Evolutionary conservation across 2,888 invertebrate genomes (phyloP), one percentile per base, ranked within the genome.

Genomic region (Tethea ocularis): DNA sequence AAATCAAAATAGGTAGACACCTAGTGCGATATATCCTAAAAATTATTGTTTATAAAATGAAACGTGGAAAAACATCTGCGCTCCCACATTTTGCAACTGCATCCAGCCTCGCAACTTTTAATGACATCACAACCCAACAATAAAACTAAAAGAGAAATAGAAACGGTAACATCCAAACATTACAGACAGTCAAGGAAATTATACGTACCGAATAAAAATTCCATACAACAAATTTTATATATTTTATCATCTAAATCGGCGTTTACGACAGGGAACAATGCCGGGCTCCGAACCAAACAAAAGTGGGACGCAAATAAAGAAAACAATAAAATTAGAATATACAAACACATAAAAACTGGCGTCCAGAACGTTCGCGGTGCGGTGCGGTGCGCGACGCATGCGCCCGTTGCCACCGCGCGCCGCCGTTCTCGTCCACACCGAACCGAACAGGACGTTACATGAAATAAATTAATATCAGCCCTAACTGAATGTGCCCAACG

Each of bases 281-380:
- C 90, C 87, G 87, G 82, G 86, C 86, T 80, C 85, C 83, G 90
- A 86, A 88, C 91, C 89, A 86, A 89, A 92, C 91, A 90, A 92
- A 93, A 93, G 93, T 93, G 92, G 92, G 87, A 89, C 93, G 92
- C 92, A 89, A 93, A 93, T 91, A 92, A 93, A 91, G 92, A 91
- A 92, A 90, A 93, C 93, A 93, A 93, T 93, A 92, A 92, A 93
- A 93, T 92, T 92, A 91, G 92, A 93, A 92, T 93, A 92, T 87
- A 91, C 90, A 91, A 91, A 92, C 91, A 91, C 91, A 91, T 91
- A 91, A 91, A 87, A 91, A 88, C 87, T 83, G 77, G 83, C 84
- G 85, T 86, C 86, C 88, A 86, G 90, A 88, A 82, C 82, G 82
- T 83, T 85, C 83, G 79, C 77, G 78, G 67, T 79, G 82, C 77